Percentiles rank a stretch among this genome's conserved stretches.
phyloP scores from a whole-genome alignment of 2,888 invertebrate genomes.

The Conistra vaccinii region DNA sequence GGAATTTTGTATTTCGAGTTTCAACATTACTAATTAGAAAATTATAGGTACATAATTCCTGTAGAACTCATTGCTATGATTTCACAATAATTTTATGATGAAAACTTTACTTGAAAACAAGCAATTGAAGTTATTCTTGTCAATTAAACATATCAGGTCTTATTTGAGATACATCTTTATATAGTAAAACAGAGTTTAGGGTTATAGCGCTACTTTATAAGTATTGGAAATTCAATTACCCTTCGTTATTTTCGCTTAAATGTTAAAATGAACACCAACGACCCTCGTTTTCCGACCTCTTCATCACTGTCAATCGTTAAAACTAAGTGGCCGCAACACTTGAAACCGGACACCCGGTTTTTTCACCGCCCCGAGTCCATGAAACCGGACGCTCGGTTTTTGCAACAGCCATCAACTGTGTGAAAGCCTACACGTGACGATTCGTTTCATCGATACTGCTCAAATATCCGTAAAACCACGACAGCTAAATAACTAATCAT shows the following conservation, averaged over 20 bases:
- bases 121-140: neutral
- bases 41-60: neutral
- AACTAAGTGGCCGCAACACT: slow-evolving; percentile 52
- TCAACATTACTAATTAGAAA: neutral
- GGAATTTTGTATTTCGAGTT: neutral
- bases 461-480: slow-evolving; percentile 23
- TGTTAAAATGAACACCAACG: slow-evolving; percentile 30
- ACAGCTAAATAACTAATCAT: neutral
- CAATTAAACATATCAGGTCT: neutral
- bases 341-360: slow-evolving; percentile 49
- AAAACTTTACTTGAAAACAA: neutral
- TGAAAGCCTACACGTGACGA: slow-evolving; percentile 36
- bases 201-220: neutral
- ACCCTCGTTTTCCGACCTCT: slow-evolving; percentile 24
- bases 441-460: slow-evolving; percentile 38
- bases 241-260: slow-evolving; percentile 4
- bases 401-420: slow-evolving; percentile 10
- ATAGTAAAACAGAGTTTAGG: neutral
- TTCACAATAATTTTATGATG: neutral
- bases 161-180: neutral
- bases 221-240: neutral
- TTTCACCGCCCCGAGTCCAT: slow-evolving; percentile 33
- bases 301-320: slow-evolving; percentile 56
- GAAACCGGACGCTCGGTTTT: slow-evolving; percentile 35
- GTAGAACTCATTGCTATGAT: neutral